Conservation (phyloP, 2,888 invertebrate species). For the Acrocera orbiculus region DNA sequence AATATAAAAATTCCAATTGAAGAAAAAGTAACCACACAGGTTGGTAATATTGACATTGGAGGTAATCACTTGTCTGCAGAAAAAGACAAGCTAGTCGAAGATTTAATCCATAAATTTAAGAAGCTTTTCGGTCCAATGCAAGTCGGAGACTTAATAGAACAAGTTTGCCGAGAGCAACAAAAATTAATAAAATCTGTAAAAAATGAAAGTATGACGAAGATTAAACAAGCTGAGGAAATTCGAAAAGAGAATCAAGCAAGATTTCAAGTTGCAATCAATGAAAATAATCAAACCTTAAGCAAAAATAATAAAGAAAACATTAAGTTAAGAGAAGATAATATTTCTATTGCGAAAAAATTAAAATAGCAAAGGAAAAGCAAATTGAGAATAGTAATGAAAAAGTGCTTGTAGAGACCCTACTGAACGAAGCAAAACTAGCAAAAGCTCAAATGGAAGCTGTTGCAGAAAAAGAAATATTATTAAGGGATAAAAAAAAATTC, state of each 20-base stretch:
- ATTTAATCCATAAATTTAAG: too few species aligned
- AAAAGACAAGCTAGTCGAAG: too few species aligned
- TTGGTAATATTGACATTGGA: too few species aligned
- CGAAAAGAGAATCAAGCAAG: constrained; percentile 73
- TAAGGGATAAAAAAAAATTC: too few species aligned
- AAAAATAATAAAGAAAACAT: constrained; percentile 79
- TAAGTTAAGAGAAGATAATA: constrained; percentile 72
- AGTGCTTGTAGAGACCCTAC: constrained; percentile 57
- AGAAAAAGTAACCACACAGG: too few species aligned
- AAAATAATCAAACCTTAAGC: constrained; percentile 66
- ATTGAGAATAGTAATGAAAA: constrained; percentile 63
- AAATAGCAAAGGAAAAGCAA: constrained; percentile 51
- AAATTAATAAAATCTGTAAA: constrained; percentile 82
- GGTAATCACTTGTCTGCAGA: too few species aligned
- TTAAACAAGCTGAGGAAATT: constrained; percentile 75
- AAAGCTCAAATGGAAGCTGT: constrained; percentile 45
- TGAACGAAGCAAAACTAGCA: constrained; percentile 58
- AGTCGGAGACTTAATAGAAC: too few species aligned
- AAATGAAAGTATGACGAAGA: constrained; percentile 56
- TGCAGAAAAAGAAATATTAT: constrained; percentile 40
- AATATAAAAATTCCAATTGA: too few species aligned
- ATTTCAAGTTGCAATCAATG: constrained; percentile 72
- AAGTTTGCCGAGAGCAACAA: constrained; percentile 80
- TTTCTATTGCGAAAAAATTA: constrained; percentile 62
- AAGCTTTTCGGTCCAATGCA: too few species aligned